Conservation (phyloP, 2,113 vertebrate genomes). For the Platysternon megacephalum region DNA sequence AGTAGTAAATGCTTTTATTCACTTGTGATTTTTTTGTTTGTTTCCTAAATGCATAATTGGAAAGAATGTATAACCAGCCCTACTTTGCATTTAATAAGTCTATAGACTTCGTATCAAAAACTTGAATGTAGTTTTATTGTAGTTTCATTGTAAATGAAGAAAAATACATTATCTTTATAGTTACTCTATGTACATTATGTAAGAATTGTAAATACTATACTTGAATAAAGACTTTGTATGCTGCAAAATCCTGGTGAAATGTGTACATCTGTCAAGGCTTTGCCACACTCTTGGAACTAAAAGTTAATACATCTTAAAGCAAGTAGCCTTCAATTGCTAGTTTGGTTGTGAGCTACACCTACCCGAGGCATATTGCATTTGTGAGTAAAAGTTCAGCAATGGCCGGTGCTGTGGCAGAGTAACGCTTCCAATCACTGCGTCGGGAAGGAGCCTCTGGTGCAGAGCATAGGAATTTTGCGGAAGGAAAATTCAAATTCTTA, state of each 20-base stretch:
- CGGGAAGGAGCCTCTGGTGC: background rate
- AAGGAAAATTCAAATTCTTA: background rate
- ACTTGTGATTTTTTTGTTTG: conserved; percentile 34
- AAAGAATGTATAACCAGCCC: conserved; percentile 50
- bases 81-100: conserved; percentile 1
- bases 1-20: conserved; percentile 11
- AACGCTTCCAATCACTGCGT: too few species aligned
- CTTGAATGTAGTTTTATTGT: conserved; percentile 34
- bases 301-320: background rate
- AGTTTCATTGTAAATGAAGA: conserved; percentile 53
- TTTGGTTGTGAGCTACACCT: background rate
- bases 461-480: background rate
- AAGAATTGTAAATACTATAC: conserved; percentile 74
- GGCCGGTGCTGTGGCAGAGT: background rate
- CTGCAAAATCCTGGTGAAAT: conserved; percentile 30
- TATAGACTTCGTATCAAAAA: conserved; percentile 58
- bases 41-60: conserved; percentile 30
- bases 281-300: background rate
- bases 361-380: background rate
- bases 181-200: conserved; percentile 72
- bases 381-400: background rate
- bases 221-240: conserved; percentile 74
- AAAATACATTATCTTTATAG: conserved; percentile 42
- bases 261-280: background rate
- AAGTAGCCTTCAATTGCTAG: background rate